Evolutionary conservation across 2,888 invertebrate species (phyloP).

Genomic region (Dynastes maya): DNA sequence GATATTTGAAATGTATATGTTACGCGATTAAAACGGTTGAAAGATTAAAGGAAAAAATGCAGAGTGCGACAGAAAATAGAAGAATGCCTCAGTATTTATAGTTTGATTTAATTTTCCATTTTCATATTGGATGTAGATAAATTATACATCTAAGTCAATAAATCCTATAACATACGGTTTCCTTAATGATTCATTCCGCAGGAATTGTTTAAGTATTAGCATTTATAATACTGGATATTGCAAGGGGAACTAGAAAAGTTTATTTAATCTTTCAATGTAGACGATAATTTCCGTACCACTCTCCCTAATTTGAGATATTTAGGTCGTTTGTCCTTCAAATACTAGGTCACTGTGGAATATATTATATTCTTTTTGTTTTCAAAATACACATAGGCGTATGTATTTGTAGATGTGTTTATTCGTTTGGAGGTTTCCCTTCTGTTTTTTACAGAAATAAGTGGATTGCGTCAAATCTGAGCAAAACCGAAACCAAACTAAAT

Average conservation of each 20-base stretch:
- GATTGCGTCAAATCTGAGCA: too few relatives aligned
- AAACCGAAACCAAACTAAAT: too few relatives aligned
- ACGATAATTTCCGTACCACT: neutral
- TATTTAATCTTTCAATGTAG: neutral
- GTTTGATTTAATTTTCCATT: neutral
- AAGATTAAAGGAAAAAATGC: slow-evolving; percentile 5
- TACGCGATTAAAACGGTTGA: neutral
- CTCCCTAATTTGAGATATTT: neutral
- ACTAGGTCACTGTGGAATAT: too few relatives aligned
- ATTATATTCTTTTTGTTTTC: too few relatives aligned
- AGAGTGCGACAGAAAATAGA: neutral
- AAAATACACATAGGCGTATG: too few relatives aligned
- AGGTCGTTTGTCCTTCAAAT: neutral
- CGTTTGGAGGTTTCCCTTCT: too few relatives aligned
- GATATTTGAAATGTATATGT: neutral
- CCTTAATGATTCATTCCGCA: neutral
- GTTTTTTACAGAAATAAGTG: too few relatives aligned
- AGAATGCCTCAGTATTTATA: neutral
- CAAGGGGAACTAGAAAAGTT: neutral
- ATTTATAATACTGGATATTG: neutral
- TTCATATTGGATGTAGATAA: neutral
- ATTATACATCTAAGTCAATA: slow-evolving; percentile 1
- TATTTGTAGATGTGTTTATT: too few relatives aligned
- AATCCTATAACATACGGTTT: neutral
- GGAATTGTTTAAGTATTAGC: slow-evolving; percentile 1